Base-by-base conservation (phyloP, 35 echinoderm and acorn worm genomes). In the Lytechinus pictus region DNA sequence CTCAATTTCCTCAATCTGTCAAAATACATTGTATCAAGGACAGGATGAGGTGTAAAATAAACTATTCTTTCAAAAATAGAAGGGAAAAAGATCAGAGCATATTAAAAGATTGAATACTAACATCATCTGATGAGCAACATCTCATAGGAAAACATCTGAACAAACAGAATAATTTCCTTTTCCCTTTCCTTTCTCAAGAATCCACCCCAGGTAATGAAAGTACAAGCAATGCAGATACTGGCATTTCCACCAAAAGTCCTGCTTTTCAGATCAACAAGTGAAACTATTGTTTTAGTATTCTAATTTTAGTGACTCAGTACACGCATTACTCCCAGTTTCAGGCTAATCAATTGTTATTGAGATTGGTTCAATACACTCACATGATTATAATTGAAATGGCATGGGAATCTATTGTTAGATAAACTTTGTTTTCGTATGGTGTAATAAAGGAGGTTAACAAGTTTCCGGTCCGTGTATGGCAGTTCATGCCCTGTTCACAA, bases 321-420 rank as follows among this genome's bases (percentile, higher is more conserved):
- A 79, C 66, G n/a, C 66, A 19, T 24, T 79, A 79, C 66, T n/a
- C 19, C 66, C 66, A 79, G 66, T 79, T 79, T 79, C 66, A 79
- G 66, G 66, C 66, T 79, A 79, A 79, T 79, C 66, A 79, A n/a
- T 79, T 79, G 66, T 79, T 79, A 24, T 79, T 79, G 66, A 4
- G 66, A 19, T 58, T 24, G 16, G 66, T 79, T 79, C 66, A 79
- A n/a, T 79, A 79, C 66, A 79, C 66, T n/a, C 66, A 79, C 66
- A 79, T 79, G 66, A 79, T 24, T 79, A 0, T n/a, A 79, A 79
- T 79, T 79, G n/a, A 79, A 79, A 79, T n/a, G 19, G 66, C n/a
- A 79, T 79, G 66, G 66, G 66, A 79, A 79, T 79, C 66, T 79
- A 79, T 79, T 79, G 66, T 79, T 79, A 79, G 66, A 79, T 79